A percentile compares a stretch with the other conserved stretches of the same genome.
These are phyloP conservation scores for Harmothoe impar DNA, from an alignment of 2,888 invertebrate genomes.

Conservation along the genomic window DNA sequence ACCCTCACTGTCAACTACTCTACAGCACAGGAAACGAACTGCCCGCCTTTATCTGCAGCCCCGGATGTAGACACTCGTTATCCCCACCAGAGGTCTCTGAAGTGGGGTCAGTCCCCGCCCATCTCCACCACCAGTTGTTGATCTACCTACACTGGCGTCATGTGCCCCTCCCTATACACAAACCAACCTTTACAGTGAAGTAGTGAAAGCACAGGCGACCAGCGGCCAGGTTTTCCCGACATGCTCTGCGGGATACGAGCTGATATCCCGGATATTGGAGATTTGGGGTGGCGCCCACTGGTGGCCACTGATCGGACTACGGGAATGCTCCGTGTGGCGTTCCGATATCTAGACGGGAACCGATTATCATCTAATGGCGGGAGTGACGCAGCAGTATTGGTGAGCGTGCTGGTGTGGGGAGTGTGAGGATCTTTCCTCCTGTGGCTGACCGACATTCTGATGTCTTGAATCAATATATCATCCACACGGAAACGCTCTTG, in stretches of 20 bases:
- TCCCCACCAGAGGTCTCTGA: conserved; percentile 26
- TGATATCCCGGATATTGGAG: not conserved
- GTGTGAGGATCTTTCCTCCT: no score
- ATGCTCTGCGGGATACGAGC: not conserved
- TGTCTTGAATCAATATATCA: no score
- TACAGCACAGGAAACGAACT: not conserved
- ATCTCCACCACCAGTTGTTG: not conserved
- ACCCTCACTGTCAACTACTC: no score
- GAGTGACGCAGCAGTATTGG: not conserved
- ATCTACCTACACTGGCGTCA: not conserved
- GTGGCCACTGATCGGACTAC: conserved; percentile 23
- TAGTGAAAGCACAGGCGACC: not conserved
- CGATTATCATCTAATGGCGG: conserved; percentile 7
- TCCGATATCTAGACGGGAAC: not conserved
- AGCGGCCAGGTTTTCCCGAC: not conserved
- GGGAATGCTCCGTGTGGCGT: not conserved
- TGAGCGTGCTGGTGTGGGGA: not conserved
- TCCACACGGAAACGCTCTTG: no score
- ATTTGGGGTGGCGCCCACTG: not conserved
- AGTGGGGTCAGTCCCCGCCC: not conserved
- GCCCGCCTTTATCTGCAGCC: not conserved
- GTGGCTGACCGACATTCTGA: no score
- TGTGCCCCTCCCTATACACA: not conserved
- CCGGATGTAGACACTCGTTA: conserved; percentile 20
- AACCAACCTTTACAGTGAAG: not conserved